Conservation (phyloP, 2,113 vertebrate genomes). For the Actenoides lindsayi region DNA sequence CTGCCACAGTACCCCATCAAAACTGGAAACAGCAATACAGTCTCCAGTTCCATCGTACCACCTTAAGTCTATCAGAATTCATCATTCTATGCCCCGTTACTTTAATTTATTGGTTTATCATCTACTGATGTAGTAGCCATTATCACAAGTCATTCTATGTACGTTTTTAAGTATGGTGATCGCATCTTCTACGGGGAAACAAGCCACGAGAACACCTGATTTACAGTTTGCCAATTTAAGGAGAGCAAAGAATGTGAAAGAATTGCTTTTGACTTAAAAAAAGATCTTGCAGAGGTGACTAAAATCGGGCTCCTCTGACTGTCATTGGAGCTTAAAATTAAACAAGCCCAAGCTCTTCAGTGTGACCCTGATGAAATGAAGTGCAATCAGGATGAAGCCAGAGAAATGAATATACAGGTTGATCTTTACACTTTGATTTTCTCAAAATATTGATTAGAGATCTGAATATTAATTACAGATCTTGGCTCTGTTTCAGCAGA, state of each 20-base stretch:
- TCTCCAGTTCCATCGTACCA: constrained; percentile 56
- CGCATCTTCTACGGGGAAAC: background rate
- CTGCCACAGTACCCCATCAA: constrained; percentile 8
- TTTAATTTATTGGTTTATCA: constrained; percentile 40
- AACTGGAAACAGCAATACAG: constrained; percentile 46
- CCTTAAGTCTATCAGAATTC: constrained; percentile 40
- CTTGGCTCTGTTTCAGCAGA: background rate
- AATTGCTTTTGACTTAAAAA: constrained; percentile 11
- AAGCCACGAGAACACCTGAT: background rate
- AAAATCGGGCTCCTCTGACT: background rate
- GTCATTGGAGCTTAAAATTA: constrained; percentile 18
- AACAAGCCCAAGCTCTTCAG: background rate
- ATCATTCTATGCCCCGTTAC: background rate
- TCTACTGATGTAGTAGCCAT: background rate
- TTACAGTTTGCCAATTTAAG: background rate
- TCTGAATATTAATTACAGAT: constrained; percentile 17
- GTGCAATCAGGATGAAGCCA: background rate
- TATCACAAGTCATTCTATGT: background rate
- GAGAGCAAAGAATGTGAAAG: background rate
- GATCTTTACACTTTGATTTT: constrained; percentile 2
- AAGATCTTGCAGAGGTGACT: background rate
- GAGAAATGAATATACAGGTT: background rate
- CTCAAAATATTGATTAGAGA: constrained; percentile 16
- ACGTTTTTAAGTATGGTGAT: background rate
- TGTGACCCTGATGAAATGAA: background rate